Evolutionary conservation across 1,140 invertebrate species (phyloP).

Genomic region (Drosophila leontia): DNA sequence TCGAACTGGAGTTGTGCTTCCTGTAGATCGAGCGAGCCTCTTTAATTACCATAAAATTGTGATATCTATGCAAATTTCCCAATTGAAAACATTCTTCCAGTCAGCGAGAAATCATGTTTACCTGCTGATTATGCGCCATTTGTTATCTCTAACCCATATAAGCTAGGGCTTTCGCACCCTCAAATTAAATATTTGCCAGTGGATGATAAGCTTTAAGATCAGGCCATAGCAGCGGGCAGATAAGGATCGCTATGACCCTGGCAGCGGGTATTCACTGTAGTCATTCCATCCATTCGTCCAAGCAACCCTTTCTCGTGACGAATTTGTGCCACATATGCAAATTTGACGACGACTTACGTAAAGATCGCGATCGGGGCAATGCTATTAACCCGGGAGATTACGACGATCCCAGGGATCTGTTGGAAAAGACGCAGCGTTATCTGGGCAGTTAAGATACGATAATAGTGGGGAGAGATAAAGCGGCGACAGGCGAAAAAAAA

Average conservation of each 20-base stretch:
- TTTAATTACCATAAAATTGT: slow-evolving; percentile 7
- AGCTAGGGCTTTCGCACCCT: slow-evolving; percentile 26
- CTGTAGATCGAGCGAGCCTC: slow-evolving; percentile 8
- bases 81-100: background rate
- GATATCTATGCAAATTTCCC: slow-evolving; percentile 16
- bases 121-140: slow-evolving; percentile 3
- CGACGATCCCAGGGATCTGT: slow-evolving; percentile 9
- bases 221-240: slow-evolving; percentile 14
- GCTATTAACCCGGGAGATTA: slow-evolving; percentile 51
- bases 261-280: slow-evolving; percentile 47
- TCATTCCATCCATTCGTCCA: background rate
- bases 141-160: slow-evolving; percentile 25
- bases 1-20: background rate
- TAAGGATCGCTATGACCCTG: slow-evolving; percentile 39
- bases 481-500: slow-evolving; percentile 6
- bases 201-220: slow-evolving; percentile 37
- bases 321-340: slow-evolving; percentile 70
- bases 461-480: slow-evolving; percentile 43
- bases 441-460: slow-evolving; percentile 53
- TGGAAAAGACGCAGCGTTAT: slow-evolving; percentile 68
- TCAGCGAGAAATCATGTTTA: background rate
- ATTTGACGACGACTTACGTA: slow-evolving; percentile 64
- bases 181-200: slow-evolving; percentile 33
- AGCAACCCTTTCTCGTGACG: slow-evolving; percentile 32
- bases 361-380: slow-evolving; percentile 43